phyloP scores from a whole-genome alignment of 2,888 invertebrate genomes.

The Microplitis manilae region DNA sequence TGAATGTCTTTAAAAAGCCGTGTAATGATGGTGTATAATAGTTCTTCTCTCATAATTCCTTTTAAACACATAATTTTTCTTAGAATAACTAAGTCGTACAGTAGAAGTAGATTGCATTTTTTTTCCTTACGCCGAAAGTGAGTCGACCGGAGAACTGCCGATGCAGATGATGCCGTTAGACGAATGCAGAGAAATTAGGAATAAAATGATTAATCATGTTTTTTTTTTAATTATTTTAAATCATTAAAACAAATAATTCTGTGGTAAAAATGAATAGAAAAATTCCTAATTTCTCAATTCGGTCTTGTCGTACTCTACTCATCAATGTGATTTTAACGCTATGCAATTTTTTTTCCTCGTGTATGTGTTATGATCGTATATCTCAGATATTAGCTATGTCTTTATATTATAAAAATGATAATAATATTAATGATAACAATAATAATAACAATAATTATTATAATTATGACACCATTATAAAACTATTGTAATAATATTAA shows the following conservation, averaged over 20 bases:
- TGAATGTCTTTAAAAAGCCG: not conserved
- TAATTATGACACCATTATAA: slow-evolving; percentile 43
- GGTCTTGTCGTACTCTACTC: slow-evolving; percentile 57
- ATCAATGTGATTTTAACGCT: slow-evolving; percentile 68
- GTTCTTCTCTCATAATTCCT: slow-evolving; percentile 64
- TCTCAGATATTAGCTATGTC: slow-evolving; percentile 55
- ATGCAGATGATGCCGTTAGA: not conserved
- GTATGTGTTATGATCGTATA: slow-evolving; percentile 67
- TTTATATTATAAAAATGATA: slow-evolving; percentile 50
- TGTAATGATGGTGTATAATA: slow-evolving; percentile 35
- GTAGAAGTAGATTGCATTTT: slow-evolving; percentile 44
- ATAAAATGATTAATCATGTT: slow-evolving; percentile 14
- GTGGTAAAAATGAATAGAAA: not conserved
- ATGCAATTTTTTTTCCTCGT: slow-evolving; percentile 66
- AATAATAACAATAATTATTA: slow-evolving; percentile 45
- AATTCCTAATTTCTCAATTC: slow-evolving; percentile 46
- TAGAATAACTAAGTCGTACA: slow-evolving; percentile 51
- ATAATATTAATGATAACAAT: slow-evolving; percentile 43
- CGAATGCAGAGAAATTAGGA: slow-evolving; percentile 33
- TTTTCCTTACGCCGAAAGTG: slow-evolving; percentile 29
- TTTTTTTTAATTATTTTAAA: slow-evolving; percentile 37
- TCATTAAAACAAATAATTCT: not conserved
- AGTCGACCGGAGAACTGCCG: slow-evolving; percentile 18
- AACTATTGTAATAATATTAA: slow-evolving; percentile 3
- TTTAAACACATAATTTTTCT: slow-evolving; percentile 68